A percentile compares a stretch with the other conserved stretches of the same genome.
These are phyloP conservation scores for Lagorchestes hirsutus DNA, from an alignment of 2,797 vertebrate species.

Conservation along the genomic window DNA sequence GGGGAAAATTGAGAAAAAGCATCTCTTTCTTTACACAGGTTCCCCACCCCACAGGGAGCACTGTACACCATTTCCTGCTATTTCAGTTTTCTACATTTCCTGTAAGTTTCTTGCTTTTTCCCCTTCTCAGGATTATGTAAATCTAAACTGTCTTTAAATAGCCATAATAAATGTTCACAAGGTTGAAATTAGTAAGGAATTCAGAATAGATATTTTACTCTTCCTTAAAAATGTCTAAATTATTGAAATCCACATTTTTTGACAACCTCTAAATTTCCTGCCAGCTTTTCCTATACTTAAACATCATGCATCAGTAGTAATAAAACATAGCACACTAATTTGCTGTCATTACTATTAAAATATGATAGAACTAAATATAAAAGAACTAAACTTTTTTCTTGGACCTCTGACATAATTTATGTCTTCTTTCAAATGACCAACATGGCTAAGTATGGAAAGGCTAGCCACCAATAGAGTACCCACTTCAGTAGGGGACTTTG, in stretches of 20 bases:
- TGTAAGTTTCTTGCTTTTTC: neutral
- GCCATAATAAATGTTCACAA: neutral
- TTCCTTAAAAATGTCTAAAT: neutral
- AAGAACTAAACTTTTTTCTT: neutral
- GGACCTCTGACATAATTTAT: neutral
- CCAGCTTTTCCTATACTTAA: neutral
- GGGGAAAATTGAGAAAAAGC: neutral
- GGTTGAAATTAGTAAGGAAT: neutral
- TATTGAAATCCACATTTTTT: neutral
- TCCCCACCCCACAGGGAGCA: neutral
- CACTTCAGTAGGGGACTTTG: neutral
- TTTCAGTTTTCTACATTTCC: neutral
- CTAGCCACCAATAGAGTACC: neutral
- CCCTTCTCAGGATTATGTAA: neutral
- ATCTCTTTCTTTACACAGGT: neutral
- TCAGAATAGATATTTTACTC: neutral
- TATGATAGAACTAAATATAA: neutral
- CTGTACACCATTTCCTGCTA: neutral
- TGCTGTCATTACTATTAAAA: neutral
- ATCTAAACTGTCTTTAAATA: neutral
- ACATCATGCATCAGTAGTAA: neutral
- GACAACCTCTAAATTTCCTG: neutral
- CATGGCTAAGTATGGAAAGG: neutral
- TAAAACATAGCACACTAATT: neutral
- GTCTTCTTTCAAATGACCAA: neutral